Percentiles rank a stretch among this genome's conserved stretches.
phyloP scores from a whole-genome alignment of 1,140 invertebrate genomes.

The Spodoptera frugiperda region DNA sequence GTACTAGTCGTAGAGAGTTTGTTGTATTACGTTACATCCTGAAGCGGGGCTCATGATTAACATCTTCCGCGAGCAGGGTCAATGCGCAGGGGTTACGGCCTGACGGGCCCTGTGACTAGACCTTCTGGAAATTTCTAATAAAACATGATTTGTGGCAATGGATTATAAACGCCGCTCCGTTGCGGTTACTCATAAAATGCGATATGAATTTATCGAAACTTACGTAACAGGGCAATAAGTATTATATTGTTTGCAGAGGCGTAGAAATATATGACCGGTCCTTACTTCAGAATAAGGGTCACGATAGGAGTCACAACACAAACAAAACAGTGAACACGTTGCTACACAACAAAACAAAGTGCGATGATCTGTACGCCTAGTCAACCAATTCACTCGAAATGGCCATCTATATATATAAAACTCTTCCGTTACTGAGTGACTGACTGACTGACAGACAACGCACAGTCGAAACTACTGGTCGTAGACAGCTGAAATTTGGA shows the following conservation, averaged over 20 bases:
- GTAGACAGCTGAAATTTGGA: too few species aligned
- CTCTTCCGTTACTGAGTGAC: too few species aligned
- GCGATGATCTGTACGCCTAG: constrained; percentile 51
- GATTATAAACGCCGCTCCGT: not conserved
- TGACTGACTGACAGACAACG: too few species aligned
- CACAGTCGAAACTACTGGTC: too few species aligned
- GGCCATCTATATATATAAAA: too few species aligned
- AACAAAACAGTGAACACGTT: constrained; percentile 18
- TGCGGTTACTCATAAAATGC: constrained; percentile 36
- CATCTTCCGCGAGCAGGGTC: constrained; percentile 78
- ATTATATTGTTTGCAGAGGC: constrained; percentile 9
- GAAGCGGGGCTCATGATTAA: constrained; percentile 62
- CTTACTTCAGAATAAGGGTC: constrained; percentile 4
- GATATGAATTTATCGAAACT: constrained; percentile 36
- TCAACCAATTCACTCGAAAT: constrained; percentile 60
- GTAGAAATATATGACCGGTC: not conserved
- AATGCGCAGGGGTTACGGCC: constrained; percentile 69
- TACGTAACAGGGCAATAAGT: constrained; percentile 12
- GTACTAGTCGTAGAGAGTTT: constrained; percentile 43
- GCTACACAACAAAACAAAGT: constrained; percentile 11
- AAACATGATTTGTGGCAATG: constrained; percentile 35
- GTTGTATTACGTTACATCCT: constrained; percentile 48
- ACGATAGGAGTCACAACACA: not conserved
- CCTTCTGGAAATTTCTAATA: constrained; percentile 42
- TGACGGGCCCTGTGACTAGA: constrained; percentile 49